Evolutionary conservation across 2,888 invertebrate species (phyloP).

Genomic region (Erebia ligea): DNA sequence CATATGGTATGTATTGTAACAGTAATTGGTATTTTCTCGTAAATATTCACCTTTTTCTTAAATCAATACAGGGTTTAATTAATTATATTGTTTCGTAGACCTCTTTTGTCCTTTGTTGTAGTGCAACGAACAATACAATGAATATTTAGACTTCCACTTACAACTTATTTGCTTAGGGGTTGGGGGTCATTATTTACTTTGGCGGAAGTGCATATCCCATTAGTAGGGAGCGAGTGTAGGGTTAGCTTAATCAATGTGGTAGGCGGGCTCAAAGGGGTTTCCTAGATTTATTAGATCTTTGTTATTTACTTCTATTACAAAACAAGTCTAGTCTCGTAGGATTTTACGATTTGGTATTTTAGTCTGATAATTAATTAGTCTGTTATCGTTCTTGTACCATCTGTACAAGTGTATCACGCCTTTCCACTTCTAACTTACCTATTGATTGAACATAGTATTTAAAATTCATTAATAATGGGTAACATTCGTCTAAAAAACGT

Average conservation of each 20-base stretch:
- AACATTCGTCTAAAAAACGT: too few relatives aligned
- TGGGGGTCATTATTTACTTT: slow-evolving; percentile 69
- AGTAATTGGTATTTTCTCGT: too few relatives aligned
- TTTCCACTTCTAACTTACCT: too few relatives aligned
- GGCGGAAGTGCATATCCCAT: slow-evolving; percentile 63
- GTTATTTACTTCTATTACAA: slow-evolving; percentile 54
- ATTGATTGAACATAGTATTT: too few relatives aligned
- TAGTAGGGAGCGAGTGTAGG: slow-evolving; percentile 60
- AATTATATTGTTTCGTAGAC: neutral
- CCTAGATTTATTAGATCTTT: slow-evolving; percentile 67
- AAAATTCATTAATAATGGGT: too few relatives aligned
- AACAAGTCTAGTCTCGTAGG: neutral
- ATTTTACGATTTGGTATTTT: too few relatives aligned
- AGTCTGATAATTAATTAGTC: too few relatives aligned
- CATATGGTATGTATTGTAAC: too few relatives aligned
- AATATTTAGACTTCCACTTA: slow-evolving; percentile 51
- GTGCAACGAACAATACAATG: slow-evolving; percentile 64
- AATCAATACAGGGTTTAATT: neutral
- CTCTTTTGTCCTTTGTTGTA: slow-evolving; percentile 64
- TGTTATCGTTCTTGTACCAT: too few relatives aligned
- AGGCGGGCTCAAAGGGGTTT: slow-evolving; percentile 67
- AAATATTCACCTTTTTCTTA: too few relatives aligned
- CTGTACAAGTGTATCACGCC: too few relatives aligned
- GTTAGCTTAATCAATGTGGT: slow-evolving; percentile 69
- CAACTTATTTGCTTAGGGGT: slow-evolving; percentile 53